Base-by-base conservation (phyloP, 1,140 invertebrate species). In the Anthonomus grandis region DNA sequence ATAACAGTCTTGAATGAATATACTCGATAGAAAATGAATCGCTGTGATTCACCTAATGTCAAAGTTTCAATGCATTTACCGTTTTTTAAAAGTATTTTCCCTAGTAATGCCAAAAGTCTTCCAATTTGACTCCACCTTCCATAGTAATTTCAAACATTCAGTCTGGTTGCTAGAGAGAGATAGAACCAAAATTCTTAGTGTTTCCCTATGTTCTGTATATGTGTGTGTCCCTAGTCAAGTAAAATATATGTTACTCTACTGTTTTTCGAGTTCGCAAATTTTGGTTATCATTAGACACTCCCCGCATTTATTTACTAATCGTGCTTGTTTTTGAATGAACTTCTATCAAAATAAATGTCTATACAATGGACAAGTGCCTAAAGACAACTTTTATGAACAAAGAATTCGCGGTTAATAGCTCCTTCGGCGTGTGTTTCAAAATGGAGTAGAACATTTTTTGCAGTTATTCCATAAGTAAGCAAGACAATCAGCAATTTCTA, bases 401-500 rank as follows among this genome's bases (percentile, higher is more conserved):
- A 63, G 61, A 63, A 62, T 52, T 22, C n/a, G 45, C 48, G 57
- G 44, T 63, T 47, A 19, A 49, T 51, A 36, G 22, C 38, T 63
- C 57, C 57, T 63, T 63, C 38, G 44, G 50, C 45, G 49, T 57
- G 51, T 47, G 22, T 57, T 57, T 60, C 60, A 67, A 64, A 67
- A 67, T 67, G 65, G 63, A 67, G 63, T 63, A 63, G 63, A 60
- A 57, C 51, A 50, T 62, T 60, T 62, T 42, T 54, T 59, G 59
- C 64, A 63, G 64, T 66, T 62, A 60, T 66, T 64, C 24, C 59
- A 41, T 45, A 31, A 49, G 41, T 42, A 42, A n/a, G n/a, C n/a
- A n/a, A n/a, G n/a, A n/a, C n/a, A n/a, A n/a, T n/a, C n/a, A n/a
- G n/a, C n/a, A n/a, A n/a, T n/a, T n/a, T n/a, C n/a, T n/a, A n/a